Base-by-base conservation (phyloP, 1,140 invertebrate genomes). In the Trichonephila clavata region DNA sequence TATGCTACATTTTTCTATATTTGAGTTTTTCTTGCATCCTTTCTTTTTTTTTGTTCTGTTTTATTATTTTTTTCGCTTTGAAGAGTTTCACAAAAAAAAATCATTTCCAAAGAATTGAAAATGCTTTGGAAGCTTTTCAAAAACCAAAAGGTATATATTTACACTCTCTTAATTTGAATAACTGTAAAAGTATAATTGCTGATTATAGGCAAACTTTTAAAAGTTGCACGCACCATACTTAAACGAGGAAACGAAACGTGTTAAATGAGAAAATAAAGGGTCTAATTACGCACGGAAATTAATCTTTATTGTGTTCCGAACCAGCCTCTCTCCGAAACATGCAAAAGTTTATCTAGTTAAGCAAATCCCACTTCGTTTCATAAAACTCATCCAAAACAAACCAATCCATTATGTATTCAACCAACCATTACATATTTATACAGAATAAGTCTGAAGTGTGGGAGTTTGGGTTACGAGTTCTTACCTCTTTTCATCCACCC, bases 241-340 rank as follows among this genome's bases (percentile, higher is more conserved):
- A 39, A 77, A 32, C 0, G 50, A 27, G 32, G 14, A 77, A 77
- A 16, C 4, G 18, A 77, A 77, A 77, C 71, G 71, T 77, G 71
- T 77, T 77, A 77, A 77, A 77, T 18, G 71, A 39, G 71, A 27
- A 32, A 77, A 39, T 27, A 32, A 77, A 77, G 71, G 27, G 71
- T 32, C 71, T 77, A 77, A 77, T 77, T 77, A 77, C 32, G 71
- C 27, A 20, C 32, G 71, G 71, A 77, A 77, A 32, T 77, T 77
- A 77, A 77, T 24, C 71, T 77, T 77, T 32, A 77, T 77, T 39
- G 71, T 32, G 27, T 77, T 39, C 32, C 18, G 32, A 63, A 18
- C 21, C 21, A 1, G 6, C 13, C 71, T 39, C 27, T 2, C 14
- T 3, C 3, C 14, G 27, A 32, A 77, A 77, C 68, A 39, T 63